Evolutionary conservation across 2,888 invertebrate species (phyloP).

Genomic region (Dinocampus coccinellae): DNA sequence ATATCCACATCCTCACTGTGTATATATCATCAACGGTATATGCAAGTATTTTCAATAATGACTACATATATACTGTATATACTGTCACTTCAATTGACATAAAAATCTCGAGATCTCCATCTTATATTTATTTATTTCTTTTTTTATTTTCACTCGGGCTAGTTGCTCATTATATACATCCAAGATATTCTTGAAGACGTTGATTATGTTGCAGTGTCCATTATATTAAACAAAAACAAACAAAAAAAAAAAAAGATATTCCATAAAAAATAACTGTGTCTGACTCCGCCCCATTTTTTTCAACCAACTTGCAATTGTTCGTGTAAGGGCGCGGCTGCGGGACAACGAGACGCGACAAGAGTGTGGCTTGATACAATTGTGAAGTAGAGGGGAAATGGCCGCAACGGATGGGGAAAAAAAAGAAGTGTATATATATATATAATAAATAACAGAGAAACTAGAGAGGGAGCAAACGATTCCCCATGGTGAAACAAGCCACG

Average conservation of each 20-base stretch:
- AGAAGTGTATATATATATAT: conserved; percentile 17
- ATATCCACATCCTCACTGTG: conserved; percentile 2
- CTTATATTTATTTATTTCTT: not conserved
- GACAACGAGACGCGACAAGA: conserved; percentile 49
- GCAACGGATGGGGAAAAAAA: conserved; percentile 39
- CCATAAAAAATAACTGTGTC: not conserved
- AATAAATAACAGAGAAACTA: too few species aligned
- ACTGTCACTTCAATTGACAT: not conserved
- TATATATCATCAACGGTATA: not conserved
- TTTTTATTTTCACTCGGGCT: not conserved
- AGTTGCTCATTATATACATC: not conserved
- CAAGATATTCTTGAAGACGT: not conserved
- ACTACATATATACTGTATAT: not conserved
- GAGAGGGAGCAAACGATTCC: conserved; percentile 18
- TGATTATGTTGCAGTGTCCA: not conserved
- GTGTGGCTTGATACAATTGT: conserved; percentile 47
- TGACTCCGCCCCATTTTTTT: not conserved
- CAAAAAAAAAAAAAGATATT: not conserved
- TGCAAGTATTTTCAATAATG: not conserved
- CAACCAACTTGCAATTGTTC: conserved; percentile 58
- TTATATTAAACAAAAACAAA: not conserved
- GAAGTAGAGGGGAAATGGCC: conserved; percentile 21
- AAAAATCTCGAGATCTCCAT: not conserved
- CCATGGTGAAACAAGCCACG: conserved; percentile 40
- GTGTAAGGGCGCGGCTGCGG: conserved; percentile 40